Percentiles rank a stretch among this genome's conserved stretches.
phyloP scores from a whole-genome alignment of 2,797 vertebrate species.

The Pitangus sulphuratus region DNA sequence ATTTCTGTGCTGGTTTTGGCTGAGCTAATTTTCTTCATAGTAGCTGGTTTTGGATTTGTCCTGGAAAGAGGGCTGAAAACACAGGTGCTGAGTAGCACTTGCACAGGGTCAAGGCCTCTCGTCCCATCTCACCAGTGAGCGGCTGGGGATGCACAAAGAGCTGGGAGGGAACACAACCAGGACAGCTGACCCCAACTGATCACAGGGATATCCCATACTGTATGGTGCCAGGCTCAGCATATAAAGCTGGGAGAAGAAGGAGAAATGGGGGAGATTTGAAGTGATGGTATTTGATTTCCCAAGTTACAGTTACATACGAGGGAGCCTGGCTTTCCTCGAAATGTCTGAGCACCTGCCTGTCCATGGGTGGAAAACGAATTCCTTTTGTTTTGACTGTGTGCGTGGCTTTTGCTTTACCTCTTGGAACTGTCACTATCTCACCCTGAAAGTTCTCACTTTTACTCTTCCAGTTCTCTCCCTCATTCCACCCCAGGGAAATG shows the following conservation, averaged over 20 bases:
- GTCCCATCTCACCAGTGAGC: fast-evolving
- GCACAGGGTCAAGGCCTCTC: not conserved
- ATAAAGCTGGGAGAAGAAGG: not conserved
- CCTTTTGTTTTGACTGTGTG: not conserved
- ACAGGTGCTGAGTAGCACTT: not conserved
- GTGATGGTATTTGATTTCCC: not conserved
- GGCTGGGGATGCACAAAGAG: not conserved
- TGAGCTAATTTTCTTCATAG: not conserved
- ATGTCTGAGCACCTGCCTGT: not conserved
- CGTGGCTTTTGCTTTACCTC: not conserved
- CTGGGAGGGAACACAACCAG: fast-evolving
- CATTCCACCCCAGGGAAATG: fast-evolving
- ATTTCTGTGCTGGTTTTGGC: not conserved
- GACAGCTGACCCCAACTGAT: not conserved
- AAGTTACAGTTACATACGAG: fast-evolving
- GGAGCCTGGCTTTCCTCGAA: not conserved
- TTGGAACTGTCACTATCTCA: not conserved
- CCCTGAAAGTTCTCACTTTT: not conserved
- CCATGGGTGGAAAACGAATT: fast-evolving
- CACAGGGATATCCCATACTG: not conserved
- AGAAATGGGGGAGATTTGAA: fast-evolving
- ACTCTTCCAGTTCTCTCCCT: not conserved
- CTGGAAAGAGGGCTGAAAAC: not conserved
- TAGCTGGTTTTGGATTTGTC: not conserved
- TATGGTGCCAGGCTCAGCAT: not conserved